Evolutionary conservation across 2,888 invertebrate genomes (phyloP), one percentile per base, ranked within the genome.

Genomic region (Aromia moschata): DNA sequence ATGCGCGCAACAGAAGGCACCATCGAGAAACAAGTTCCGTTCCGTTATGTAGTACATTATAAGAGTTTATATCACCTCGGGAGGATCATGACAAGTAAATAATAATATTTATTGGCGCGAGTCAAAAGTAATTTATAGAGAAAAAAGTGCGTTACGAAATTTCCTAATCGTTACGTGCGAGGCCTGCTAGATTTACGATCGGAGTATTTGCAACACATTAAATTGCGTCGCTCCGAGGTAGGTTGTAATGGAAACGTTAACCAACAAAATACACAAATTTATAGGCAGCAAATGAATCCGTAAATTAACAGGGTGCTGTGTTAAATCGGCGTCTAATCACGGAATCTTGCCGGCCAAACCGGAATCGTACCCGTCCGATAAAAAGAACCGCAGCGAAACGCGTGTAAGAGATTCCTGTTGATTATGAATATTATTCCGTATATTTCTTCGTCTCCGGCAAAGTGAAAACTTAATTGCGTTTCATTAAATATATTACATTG

Each of bases 221-320:
- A 68, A 68, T 67, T 65, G 64, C 62, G 56, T 60, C 53, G 58
- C 67, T 66, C 41, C 58, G 47, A 64, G 70, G 67, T 64, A 60
- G 46, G 58, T 58, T 58, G 60, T 66, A 69, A 69, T 70, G 68
- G 61, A 70, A 70, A 67, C 60, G 67, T 68, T 70, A 62, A 65
- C 61, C 60, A 67, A 62, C 67, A 58, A 60, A 63, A 64, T 65
- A 57, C 44, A 56, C 56, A 43, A 58, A 67, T 62, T 67, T 62
- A 61, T 61, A 40, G 43, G 54, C 58, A 36, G 52, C 30, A 52
- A 54, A 61, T 36, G 58, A 58, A 62, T 58, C 41, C 43, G 40
- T 37, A 51, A 58, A 58, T 55, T 58, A 56, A 56, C 51, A 20
- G 44, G 41, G 17, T 45, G 46, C 52, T 47, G 30, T 25, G 43